Evolutionary conservation across 2,888 invertebrate genomes (phyloP), one percentile per base, ranked within the genome.

Genomic region (Eupithecia exiguata): DNA sequence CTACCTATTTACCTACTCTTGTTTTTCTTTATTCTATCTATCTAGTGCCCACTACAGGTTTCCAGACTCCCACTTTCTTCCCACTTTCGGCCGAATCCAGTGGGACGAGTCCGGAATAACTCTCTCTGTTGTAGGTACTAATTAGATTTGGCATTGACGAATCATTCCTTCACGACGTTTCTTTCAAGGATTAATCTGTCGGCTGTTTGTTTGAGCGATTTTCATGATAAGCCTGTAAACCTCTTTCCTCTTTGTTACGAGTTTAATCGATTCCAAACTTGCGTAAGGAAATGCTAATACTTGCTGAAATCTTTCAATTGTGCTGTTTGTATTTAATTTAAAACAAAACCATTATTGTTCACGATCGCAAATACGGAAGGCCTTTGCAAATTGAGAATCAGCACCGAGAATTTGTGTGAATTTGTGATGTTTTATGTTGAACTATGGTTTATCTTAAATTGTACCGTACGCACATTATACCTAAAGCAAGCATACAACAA

Each of bases 191-290:
- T 58, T 58, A 25, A 58, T 58, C 25, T 58, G 25, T 58, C 21
- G 4, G 35, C 71, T 40, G 36, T 72, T 73, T 61, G 63, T 49
- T 68, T 36, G 5, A 74, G 68, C 73, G 43, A 74, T 78, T 76
- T 74, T 77, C 74, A 74, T 71, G 70, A 75, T 75, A 75, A 75
- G 61, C 69, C 58, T 12, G 25, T 58, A 71, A 75, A 35, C 43
- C 67, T 72, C 62, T 61, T 30, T 69, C 71, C 68, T 66, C 67
- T 78, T 65, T 63, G 74, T 68, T 49, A 61, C 18, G 36, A 71
- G 66, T 72, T 70, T 71, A 72, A 72, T 70, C 61, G 62, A 69
- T 71, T 76, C 70, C 58, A 43, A 76, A 71, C 69, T 40, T 72
- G 53, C 40, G 30, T 70, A 38, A 18, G 61, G 36, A 66, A 49